phyloP scores from a whole-genome alignment of 2,113 vertebrate genomes.

The Bagarius yarrelli region DNA sequence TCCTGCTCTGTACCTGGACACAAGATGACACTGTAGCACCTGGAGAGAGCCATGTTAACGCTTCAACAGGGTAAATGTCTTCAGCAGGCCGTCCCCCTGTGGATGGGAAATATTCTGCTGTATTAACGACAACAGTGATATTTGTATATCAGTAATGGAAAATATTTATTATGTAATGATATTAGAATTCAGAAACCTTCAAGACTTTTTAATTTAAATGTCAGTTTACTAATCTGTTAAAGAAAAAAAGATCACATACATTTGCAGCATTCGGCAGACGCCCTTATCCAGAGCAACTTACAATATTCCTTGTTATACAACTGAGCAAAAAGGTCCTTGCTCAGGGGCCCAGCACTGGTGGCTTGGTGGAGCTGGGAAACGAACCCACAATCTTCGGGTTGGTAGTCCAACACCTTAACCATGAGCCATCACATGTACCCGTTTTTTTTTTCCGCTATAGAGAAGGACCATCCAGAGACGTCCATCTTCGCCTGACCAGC shows the following conservation, averaged over 20 bases:
- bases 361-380: too few species aligned
- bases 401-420: too few species aligned
- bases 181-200: too few species aligned
- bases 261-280: too few species aligned
- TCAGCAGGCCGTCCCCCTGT: background rate
- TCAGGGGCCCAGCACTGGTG: too few species aligned
- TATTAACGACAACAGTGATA: background rate
- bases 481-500: conserved; percentile 87
- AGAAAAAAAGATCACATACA: too few species aligned
- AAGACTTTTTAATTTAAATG: too few species aligned
- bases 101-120: background rate
- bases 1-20: conserved; percentile 89
- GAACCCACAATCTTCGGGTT: too few species aligned
- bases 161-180: background rate
- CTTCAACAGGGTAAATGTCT: conserved; percentile 51
- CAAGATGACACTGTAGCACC: conserved; percentile 61
- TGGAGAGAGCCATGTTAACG: conserved; percentile 64
- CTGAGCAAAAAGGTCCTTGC: too few species aligned
- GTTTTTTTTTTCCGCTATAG: conserved; percentile 59
- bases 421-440: background rate
- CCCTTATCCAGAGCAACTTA: too few species aligned
- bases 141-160: background rate
- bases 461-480: conserved; percentile 78
- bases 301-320: too few species aligned
- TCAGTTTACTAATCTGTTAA: too few species aligned